phyloP scores from a whole-genome alignment of 1,140 invertebrate species.

The Druon quercuslanigerum region DNA sequence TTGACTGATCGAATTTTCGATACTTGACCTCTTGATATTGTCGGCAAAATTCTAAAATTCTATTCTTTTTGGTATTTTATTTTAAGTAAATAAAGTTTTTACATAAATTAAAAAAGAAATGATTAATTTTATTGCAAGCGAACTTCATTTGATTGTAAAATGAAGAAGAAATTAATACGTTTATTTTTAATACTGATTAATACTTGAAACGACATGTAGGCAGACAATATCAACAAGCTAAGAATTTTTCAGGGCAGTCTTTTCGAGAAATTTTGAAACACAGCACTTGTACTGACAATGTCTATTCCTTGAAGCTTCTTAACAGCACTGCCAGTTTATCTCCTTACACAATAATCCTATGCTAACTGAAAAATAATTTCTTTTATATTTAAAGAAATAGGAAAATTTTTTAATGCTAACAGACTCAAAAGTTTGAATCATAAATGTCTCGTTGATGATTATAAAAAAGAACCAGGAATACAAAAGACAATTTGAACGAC shows the following conservation, averaged over 20 bases:
- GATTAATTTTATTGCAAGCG: no score
- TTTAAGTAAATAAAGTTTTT: no score
- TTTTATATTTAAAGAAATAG: no score
- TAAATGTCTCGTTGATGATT: neutral
- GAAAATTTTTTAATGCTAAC: no score
- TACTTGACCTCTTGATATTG: neutral
- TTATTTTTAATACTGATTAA: no score
- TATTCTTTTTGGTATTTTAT: no score
- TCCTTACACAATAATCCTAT: conserved; percentile 3
- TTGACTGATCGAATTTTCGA: neutral
- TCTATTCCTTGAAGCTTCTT: conserved; percentile 24
- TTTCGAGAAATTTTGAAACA: neutral
- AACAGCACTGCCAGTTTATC: conserved; percentile 47
- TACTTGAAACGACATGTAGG: no score
- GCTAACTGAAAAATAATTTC: neutral
- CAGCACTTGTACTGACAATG: neutral
- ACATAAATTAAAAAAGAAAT: no score
- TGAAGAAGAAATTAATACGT: no score
- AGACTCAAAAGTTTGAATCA: neutral
- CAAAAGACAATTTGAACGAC: no score
- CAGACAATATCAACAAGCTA: no score
- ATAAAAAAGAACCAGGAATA: neutral
- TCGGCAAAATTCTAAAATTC: neutral
- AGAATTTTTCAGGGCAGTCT: neutral
- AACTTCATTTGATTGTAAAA: no score